These are phyloP conservation scores for Digitonthophagus gazella DNA, from an alignment of 2,888 invertebrate genomes.

Conservation along the genomic window DNA sequence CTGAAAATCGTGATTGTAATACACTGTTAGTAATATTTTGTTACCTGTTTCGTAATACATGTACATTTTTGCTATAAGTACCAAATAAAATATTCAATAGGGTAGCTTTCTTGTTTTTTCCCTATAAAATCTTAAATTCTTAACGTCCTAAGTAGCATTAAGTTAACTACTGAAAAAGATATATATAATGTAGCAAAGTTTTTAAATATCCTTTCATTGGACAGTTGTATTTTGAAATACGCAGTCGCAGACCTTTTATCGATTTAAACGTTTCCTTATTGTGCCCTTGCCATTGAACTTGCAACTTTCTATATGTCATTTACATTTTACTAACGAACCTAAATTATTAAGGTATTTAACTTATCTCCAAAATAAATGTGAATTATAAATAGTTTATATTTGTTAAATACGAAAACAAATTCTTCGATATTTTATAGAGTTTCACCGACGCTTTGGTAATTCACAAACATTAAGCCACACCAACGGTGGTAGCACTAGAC, in stretches of 20 bases:
- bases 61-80: not conserved
- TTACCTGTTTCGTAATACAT: not conserved
- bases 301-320: not conserved
- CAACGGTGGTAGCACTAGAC: not conserved
- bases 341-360: too few species aligned
- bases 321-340: too few species aligned
- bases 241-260: not conserved
- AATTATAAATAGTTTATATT: too few species aligned
- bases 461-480: not conserved
- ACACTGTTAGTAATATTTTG: not conserved
- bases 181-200: too few species aligned
- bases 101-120: not conserved
- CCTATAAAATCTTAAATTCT: too few species aligned
- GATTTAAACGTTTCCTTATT: not conserved
- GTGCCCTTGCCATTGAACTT: not conserved
- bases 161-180: too few species aligned
- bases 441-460: too few species aligned
- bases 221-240: not conserved
- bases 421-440: too few species aligned
- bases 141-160: too few species aligned
- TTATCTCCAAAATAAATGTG: too few species aligned
- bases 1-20: not conserved
- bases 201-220: too few species aligned
- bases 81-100: not conserved
- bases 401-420: too few species aligned